Evolutionary conservation across 2,113 vertebrate genomes (phyloP), one percentile per base, ranked within the genome.

Genomic region (Trichechus manatus): DNA sequence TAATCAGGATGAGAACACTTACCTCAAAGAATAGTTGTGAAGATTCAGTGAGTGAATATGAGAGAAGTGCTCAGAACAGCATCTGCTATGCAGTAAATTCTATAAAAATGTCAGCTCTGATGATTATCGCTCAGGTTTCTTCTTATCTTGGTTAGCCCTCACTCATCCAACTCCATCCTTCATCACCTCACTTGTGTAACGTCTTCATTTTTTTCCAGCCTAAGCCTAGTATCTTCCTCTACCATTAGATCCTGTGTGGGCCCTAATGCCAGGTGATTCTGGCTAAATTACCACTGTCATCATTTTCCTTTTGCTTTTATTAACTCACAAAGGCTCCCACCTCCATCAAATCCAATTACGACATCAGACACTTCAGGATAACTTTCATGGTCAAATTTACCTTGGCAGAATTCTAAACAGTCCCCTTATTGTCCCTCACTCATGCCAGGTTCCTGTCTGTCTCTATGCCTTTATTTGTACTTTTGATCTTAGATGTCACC

Each of bases 211-310:
- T 87, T 27, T 72, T 92, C 56, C 25, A 64, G 36, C 13, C n/a
- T 6, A 6, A 47, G 27, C 20, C 4, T 22, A 66, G 22, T 15
- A 14, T 72, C 70, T 87, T 79, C 31, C 5, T 87, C 23, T 79
- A 75, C 27, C 56, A 59, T 36, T 84, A 80, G 50, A 61, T 85
- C 33, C 8, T 3, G 14, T 39, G 31, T 64, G 36, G 39, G 22
- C 15, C 22, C 5, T 15, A 68, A 0, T 64, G 13, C n/a, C 61
- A 56, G 27, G 13, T 74, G 23, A 87, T n/a, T 84, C 22, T 75
- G 53, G 53, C 15, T 70, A 94, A 95, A 94, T 84, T 84, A 90
- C 59, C 31, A 63, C 47, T 89, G 33, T 44, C 27, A 61, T 83
- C 44, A 88, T 87, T 92, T 93, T 93, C 2, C 20, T 47, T 78